Percentiles rank a stretch among this genome's conserved stretches.
Conservation (phyloP, 2,888 invertebrate genomes). For the Drosophila sordidula region DNA sequence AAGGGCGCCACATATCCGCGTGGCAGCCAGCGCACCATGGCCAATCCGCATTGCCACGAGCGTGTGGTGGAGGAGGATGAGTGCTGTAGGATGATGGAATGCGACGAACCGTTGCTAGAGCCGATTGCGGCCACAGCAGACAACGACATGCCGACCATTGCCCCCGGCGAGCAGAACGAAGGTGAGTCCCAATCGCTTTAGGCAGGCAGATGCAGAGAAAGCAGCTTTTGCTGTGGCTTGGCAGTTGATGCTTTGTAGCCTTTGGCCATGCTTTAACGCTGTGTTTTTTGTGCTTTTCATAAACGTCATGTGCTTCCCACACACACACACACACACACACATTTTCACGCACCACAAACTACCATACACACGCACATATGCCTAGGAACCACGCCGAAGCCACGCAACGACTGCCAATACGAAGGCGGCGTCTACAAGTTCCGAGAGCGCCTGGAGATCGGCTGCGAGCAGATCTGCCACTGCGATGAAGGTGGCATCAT, state of each 20-base stretch:
- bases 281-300: slow-evolving; percentile 71
- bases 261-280: slow-evolving; percentile 58
- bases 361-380: slow-evolving; percentile 19
- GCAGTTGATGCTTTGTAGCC: slow-evolving; percentile 44
- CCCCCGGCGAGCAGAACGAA: slow-evolving; percentile 46
- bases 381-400: slow-evolving; percentile 70
- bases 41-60: slow-evolving; percentile 91
- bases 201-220: slow-evolving; percentile 10
- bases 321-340: slow-evolving; percentile 26
- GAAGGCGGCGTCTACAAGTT: slow-evolving; percentile 89
- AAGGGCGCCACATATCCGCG: slow-evolving; percentile 89
- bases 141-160: slow-evolving; percentile 10
- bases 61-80: slow-evolving; percentile 89
- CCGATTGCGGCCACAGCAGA: slow-evolving; percentile 61
- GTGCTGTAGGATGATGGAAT: slow-evolving; percentile 90
- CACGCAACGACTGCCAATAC: slow-evolving; percentile 83
- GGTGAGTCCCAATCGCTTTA: slow-evolving; percentile 48
- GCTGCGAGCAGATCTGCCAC: slow-evolving; percentile 91
- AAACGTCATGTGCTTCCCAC: slow-evolving; percentile 46
- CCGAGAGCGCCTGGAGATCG: slow-evolving; percentile 91
- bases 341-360: slow-evolving; percentile 13
- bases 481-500: slow-evolving; percentile 91
- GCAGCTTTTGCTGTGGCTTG: slow-evolving; percentile 32
- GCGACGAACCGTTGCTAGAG: slow-evolving; percentile 86
- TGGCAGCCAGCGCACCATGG: slow-evolving; percentile 87